Conservation (phyloP, 1,140 invertebrate genomes). For the Lerema accius region DNA sequence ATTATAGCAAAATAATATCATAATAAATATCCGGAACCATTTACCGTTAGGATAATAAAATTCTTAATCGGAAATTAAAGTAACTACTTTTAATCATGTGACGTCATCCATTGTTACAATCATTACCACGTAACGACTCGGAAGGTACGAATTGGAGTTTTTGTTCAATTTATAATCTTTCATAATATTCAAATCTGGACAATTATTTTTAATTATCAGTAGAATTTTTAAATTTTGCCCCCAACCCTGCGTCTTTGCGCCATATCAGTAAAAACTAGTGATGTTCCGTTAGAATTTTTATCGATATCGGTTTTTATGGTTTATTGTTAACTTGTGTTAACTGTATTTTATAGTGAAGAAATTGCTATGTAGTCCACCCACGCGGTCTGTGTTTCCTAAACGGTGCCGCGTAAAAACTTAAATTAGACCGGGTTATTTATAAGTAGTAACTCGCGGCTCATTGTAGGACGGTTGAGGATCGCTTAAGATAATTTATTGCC, state of each 20-base stretch:
- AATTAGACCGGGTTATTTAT: conserved; percentile 51
- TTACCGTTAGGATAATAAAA: conserved; percentile 15
- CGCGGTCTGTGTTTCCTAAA: conserved; percentile 36
- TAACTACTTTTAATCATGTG: conserved; percentile 35
- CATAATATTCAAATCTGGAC: conserved; percentile 13
- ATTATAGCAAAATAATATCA: not conserved
- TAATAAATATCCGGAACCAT: conserved; percentile 29
- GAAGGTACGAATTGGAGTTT: conserved; percentile 16
- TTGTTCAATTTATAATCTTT: conserved; percentile 12
- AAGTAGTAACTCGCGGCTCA: conserved; percentile 39
- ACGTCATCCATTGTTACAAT: conserved; percentile 55
- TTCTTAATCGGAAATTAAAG: conserved; percentile 14
- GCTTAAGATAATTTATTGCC: conserved; percentile 44
- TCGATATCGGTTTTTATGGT: conserved; percentile 48
- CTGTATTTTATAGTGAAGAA: conserved; percentile 11
- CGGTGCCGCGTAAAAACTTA: conserved; percentile 37
- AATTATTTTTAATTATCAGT: conserved; percentile 26
- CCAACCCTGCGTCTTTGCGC: conserved; percentile 47
- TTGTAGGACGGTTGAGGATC: conserved; percentile 39
- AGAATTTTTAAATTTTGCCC: conserved; percentile 40
- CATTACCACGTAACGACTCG: conserved; percentile 17
- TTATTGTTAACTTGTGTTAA: conserved; percentile 30
- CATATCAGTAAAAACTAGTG: conserved; percentile 58
- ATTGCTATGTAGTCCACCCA: conserved; percentile 26
- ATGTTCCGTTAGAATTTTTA: conserved; percentile 39